These are phyloP conservation scores for Aldabrachelys gigantea DNA, from an alignment of 2,113 vertebrate genomes.

Conservation along the genomic window DNA sequence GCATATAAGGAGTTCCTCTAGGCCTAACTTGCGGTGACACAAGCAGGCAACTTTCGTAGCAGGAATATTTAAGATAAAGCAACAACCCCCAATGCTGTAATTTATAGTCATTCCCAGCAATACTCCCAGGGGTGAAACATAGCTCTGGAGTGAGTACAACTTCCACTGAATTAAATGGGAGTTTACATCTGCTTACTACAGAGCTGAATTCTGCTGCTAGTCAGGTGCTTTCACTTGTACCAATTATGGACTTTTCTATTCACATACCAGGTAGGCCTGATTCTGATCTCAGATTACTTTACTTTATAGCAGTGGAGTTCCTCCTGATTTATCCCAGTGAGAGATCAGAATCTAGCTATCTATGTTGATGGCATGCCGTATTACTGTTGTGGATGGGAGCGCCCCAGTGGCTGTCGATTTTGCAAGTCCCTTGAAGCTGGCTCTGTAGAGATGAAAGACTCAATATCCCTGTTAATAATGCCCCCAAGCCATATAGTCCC, in stretches of 20 bases:
- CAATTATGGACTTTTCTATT: accelerated
- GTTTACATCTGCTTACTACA: not conserved
- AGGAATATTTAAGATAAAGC: accelerated
- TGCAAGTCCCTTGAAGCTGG: not conserved
- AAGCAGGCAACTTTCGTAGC: not conserved
- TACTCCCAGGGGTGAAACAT: not conserved
- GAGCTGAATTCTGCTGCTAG: not conserved
- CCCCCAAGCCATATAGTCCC: not conserved
- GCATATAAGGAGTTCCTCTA: not conserved
- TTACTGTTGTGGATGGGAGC: accelerated
- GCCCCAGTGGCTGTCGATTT: not conserved
- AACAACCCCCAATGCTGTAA: not conserved
- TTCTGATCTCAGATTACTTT: not conserved
- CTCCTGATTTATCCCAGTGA: not conserved
- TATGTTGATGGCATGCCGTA: not conserved
- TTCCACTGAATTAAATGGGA: not conserved
- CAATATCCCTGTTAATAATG: not conserved
- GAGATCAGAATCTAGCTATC: not conserved
- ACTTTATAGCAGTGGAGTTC: accelerated
- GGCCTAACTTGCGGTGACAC: not conserved
- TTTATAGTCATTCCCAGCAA: accelerated
- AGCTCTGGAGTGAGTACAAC: accelerated
- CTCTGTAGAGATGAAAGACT: not conserved
- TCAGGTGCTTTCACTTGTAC: not conserved
- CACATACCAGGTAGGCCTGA: accelerated